phyloP scores from a whole-genome alignment of 2,113 vertebrate genomes.

The Etheostoma spectabile region DNA sequence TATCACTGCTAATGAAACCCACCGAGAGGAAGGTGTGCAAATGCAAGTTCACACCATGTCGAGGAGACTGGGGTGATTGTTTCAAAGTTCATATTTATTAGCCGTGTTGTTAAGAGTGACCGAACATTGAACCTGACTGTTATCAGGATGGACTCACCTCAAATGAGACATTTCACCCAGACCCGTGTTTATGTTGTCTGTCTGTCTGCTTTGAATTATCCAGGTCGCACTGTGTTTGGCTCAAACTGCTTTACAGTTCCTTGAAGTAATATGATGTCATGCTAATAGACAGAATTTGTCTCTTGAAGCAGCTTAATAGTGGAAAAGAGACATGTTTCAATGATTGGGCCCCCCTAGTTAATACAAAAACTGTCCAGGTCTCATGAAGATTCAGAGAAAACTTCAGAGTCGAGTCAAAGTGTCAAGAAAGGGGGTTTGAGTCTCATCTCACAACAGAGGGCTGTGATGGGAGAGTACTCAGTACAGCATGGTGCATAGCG shows the following conservation, averaged over 20 bases:
- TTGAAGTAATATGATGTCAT: neutral
- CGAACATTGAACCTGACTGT: constrained; percentile 45
- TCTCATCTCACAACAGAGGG: constrained; percentile 10
- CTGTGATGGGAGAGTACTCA: constrained; percentile 6
- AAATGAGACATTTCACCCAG: constrained; percentile 38
- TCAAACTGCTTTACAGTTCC: neutral
- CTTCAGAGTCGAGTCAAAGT: neutral
- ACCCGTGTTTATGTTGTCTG: constrained; percentile 37
- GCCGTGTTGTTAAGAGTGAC: constrained; percentile 56
- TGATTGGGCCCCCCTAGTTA: neutral
- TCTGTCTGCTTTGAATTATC: neutral
- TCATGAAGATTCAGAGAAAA: neutral
- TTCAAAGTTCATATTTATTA: constrained; percentile 68
- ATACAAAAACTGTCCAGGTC: neutral
- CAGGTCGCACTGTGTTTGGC: neutral
- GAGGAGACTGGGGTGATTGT: constrained; percentile 33
- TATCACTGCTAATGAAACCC: neutral
- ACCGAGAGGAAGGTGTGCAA: neutral
- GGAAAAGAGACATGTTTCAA: neutral
- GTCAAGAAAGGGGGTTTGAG: neutral
- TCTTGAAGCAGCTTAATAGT: neutral
- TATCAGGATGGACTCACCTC: constrained; percentile 45
- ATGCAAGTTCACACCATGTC: too few relatives aligned
- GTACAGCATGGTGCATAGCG: constrained; percentile 7
- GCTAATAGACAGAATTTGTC: constrained; percentile 1